Base-by-base conservation (phyloP, 2,113 vertebrate genomes). In the Centrocercus urophasianus region DNA sequence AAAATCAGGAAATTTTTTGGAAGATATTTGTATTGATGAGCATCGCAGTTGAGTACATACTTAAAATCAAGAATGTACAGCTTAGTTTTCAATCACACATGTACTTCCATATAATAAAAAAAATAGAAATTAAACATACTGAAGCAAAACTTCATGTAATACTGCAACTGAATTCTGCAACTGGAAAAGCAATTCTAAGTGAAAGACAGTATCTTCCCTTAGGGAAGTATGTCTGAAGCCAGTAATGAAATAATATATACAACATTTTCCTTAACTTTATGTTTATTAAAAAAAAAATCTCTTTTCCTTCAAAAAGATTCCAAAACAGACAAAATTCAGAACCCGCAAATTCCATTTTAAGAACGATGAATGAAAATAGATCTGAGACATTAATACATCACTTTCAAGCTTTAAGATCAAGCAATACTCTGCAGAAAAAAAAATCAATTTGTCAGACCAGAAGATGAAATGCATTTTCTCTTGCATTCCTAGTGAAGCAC, bases 391-490 rank as follows among this genome's bases (percentile, higher is more conserved):
- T 77, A 80, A 63, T 30, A 72, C 15, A 86, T n/a, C 43, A 67
- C 59, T 72, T 94, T 71, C 67, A 90, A 94, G 71, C 50, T 88
- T 18, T 16, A 87, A 94, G 70, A 96, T 84, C 38, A 65, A 85
- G 71, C 3, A 92, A 66, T 18, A 83, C 47, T 78, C 63, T 30
- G 63, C 30, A 91, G 64, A 36, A 73, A 72, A 92, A 95, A 78
- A 92, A 90, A 95, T 91, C 93, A 79, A 65, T 88, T 95, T 91
- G 32, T 83, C 88, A 91, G 66, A 56, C 79, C 80, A 66, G 3
- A 36, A 91, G 61, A 95, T 86, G 86, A 94, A 95, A 96, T 61
- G 54, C 43, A 3, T 56, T 91, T 95, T 81, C 40, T 78, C 69
- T 83, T 86, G 36, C 50, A 25, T n/a, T 61, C 70, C 79, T 32